Base-by-base conservation (phyloP, 2,888 invertebrate species). In the Cerastoderma edule region DNA sequence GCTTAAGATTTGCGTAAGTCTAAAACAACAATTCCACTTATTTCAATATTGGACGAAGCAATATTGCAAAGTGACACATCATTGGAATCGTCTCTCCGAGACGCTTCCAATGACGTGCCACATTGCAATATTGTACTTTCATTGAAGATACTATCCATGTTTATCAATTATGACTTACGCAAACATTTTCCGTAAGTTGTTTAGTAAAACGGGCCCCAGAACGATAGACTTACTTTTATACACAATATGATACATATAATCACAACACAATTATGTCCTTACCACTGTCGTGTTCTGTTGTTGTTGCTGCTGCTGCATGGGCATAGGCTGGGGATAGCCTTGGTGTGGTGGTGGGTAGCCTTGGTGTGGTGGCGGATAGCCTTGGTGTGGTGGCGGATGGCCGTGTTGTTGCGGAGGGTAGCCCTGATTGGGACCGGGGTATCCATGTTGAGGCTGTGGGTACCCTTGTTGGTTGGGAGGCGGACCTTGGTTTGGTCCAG, bases 351-450 rank as follows among this genome's bases (percentile, higher is more conserved):
- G 53, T 24, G 53, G 53, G 27, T 53, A 53, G 46, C 2, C 16
- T 46, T 3, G 5, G 22, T n/a, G n/a, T n/a, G 53, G 24, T 2
- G n/a, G 6, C 4, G 4, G 27, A 53, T 53, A 53, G 10, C 53
- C 53, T 3, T 19, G 46, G 27, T 53, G 53, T 53, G 53, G 24
- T 2, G n/a, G 6, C 4, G 4, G 27, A 53, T 53, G 27, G 10
- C 53, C 53, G 5, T 19, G 46, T 28, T 53, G 53, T 53, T 53
- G 53, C 10, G 53, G 53, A 5, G 53, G 53, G n/a, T n/a, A n/a
- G n/a, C n/a, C n/a, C n/a, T n/a, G n/a, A n/a, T n/a, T n/a, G n/a
- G n/a, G n/a, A n/a, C n/a, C n/a, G n/a, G 16, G 4, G 16, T 46
- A 46, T 3, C 53, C 53, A 5, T 53, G 53, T 53, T 5, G 53